Evolutionary conservation across 2,113 vertebrate genomes (phyloP), one percentile per base, ranked within the genome.

Genomic region (Petromus typicus): DNA sequence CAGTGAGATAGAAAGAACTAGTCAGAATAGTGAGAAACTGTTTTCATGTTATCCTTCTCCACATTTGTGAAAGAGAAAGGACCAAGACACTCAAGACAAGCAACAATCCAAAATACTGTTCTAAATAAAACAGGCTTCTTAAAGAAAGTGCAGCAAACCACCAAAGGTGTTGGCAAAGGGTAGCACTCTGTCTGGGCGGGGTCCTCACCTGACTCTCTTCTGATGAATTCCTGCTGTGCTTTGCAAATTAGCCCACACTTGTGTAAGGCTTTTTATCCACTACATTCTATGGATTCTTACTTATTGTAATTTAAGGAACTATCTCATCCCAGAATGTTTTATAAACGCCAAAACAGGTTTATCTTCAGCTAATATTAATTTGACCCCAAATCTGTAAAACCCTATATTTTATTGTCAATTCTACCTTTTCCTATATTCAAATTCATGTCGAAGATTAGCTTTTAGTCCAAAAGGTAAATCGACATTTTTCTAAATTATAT

Each of bases 361-460:
- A 54, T 64, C 91, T 96, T 89, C 54, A 78, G 18, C 25, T 45
- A 43, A 73, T 51, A 85, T 76, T 89, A 78, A 82, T 81, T 97
- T 89, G 37, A 12, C 18, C 3, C 34, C 71, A 32, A 89, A 34
- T 84, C 27, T 22, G 13, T 27, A 37, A 82, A 17, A 81, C 37
- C 11, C 22, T 54, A 18, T 51, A 83, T 92, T 96, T 89, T 82
- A 82, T 86, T 69, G 40, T 9, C 6, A 66, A 22, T 81, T 91
- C 22, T 40, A 57, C 3, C 6, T 51, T 85, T 80, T 91, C 20
- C 25, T 94, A 48, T 82, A 86, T 32, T 82, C 43, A 69, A 8
- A 82, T 91, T 12, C 16, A 40, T 12, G 59, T 37, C 5, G 14
- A 86, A 6, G 22, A 54, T 54, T 59, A 63, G 12, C 4, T 83